phyloP scores from a whole-genome alignment of 1,140 invertebrate genomes.

The Scaptodrosophila lebanonensis region DNA sequence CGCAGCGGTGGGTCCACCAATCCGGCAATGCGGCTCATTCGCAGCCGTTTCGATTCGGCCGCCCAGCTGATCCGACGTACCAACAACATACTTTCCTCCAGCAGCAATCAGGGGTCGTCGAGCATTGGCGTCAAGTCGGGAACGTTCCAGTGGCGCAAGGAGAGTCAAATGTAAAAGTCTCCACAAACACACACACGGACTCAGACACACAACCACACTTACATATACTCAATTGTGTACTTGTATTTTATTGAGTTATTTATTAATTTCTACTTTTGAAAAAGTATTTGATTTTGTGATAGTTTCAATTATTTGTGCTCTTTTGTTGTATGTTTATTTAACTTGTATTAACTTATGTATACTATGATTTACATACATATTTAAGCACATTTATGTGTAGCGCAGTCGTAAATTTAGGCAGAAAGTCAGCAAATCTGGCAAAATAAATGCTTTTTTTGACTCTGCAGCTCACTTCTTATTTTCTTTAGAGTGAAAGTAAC shows the following conservation, averaged over 20 bases:
- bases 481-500: no score
- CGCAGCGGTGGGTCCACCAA: constrained; percentile 95
- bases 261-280: constrained; percentile 41
- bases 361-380: constrained; percentile 35
- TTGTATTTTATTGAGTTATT: constrained; percentile 35
- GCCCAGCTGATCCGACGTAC: constrained; percentile 78
- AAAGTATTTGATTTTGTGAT: constrained; percentile 72
- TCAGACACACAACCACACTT: constrained; percentile 9
- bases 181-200: constrained; percentile 8
- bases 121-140: constrained; percentile 80
- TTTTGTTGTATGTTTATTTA: constrained; percentile 42
- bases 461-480: no score
- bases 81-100: constrained; percentile 77
- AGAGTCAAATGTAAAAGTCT: constrained; percentile 77
- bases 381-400: no score
- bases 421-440: no score
- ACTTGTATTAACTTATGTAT: constrained; percentile 55
- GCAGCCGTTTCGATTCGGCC: constrained; percentile 83
- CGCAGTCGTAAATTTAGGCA: no score
- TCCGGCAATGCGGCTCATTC: constrained; percentile 89
- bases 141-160: constrained; percentile 86
- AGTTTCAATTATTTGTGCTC: constrained; percentile 68
- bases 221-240: constrained; percentile 47
- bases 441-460: no score
- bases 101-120: constrained; percentile 75